Conservation (phyloP, 2,797 vertebrate genomes). For the Acanthiza pusilla region DNA sequence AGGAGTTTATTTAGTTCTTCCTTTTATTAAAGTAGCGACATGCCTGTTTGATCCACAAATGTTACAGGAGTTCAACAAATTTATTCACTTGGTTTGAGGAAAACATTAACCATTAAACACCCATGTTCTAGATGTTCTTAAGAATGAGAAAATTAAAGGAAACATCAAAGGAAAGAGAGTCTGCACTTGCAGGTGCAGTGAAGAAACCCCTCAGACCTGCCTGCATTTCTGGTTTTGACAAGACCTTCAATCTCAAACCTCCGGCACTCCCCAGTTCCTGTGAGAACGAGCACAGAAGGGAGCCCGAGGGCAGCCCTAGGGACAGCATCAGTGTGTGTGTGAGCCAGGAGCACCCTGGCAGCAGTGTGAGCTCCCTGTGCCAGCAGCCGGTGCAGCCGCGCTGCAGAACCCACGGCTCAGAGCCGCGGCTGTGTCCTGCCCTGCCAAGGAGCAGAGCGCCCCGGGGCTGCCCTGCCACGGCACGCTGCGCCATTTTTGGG, state of each 20-base stretch:
- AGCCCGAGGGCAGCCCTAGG: rapidly evolving
- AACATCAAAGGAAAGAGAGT: neutral
- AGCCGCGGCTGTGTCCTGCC: neutral
- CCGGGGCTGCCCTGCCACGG: neutral
- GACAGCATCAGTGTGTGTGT: rapidly evolving
- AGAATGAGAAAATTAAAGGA: neutral
- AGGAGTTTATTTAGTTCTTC: neutral
- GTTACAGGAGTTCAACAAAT: neutral
- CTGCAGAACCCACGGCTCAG: neutral
- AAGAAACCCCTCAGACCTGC: neutral
- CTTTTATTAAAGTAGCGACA: neutral
- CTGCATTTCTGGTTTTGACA: neutral
- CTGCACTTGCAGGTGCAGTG: neutral
- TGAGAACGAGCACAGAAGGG: neutral
- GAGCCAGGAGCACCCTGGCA: rapidly evolving
- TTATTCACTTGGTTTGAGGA: neutral
- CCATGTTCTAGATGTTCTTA: neutral
- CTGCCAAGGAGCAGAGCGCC: neutral
- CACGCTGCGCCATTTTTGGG: neutral
- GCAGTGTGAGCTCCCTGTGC: neutral
- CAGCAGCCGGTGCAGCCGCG: too few species aligned
- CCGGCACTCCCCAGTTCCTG: neutral
- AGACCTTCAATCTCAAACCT: neutral
- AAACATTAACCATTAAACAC: neutral
- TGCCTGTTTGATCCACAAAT: neutral